A percentile compares a stretch with the other conserved stretches of the same genome.
Evolutionary conservation across 2,113 vertebrate species (phyloP).

Genomic region (Alces alces): DNA sequence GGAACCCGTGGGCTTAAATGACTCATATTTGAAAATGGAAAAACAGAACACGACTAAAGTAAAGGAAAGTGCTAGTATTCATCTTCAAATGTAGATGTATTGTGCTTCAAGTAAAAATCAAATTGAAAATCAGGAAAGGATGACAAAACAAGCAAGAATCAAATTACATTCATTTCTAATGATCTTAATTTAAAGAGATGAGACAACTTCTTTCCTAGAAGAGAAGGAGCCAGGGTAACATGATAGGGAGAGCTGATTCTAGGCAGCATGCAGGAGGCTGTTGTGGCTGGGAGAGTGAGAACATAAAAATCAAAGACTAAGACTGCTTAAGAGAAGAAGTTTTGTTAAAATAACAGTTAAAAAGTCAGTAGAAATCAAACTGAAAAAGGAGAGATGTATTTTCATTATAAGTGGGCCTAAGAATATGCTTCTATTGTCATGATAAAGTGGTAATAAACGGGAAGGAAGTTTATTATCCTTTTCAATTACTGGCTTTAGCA

Average conservation of each 20-base stretch:
- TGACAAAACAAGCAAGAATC: not conserved
- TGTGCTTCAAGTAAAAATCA: not conserved
- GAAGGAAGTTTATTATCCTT: not conserved
- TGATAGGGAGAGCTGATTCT: not conserved
- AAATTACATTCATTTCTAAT: slow-evolving; percentile 7
- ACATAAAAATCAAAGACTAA: not conserved
- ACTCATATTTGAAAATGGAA: not conserved
- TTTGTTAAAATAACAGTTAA: not conserved
- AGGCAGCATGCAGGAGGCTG: fast-evolving
- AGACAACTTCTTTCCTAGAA: not conserved
- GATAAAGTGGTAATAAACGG: not conserved
- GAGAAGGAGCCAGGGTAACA: not conserved
- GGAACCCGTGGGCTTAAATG: not conserved
- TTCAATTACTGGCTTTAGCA: not conserved
- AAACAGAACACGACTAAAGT: slow-evolving; percentile 8
- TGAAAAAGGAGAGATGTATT: not conserved
- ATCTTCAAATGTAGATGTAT: not conserved
- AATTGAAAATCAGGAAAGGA: slow-evolving; percentile 39
- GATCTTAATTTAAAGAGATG: slow-evolving; percentile 6
- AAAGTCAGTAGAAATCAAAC: not conserved
- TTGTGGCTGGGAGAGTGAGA: fast-evolving
- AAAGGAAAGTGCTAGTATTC: not conserved
- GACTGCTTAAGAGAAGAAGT: not conserved
- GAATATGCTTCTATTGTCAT: not conserved
- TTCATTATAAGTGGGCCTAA: not conserved